These are phyloP conservation scores for Mesitornis unicolor DNA, from an alignment of 2,113 vertebrate species.

Conservation along the genomic window DNA sequence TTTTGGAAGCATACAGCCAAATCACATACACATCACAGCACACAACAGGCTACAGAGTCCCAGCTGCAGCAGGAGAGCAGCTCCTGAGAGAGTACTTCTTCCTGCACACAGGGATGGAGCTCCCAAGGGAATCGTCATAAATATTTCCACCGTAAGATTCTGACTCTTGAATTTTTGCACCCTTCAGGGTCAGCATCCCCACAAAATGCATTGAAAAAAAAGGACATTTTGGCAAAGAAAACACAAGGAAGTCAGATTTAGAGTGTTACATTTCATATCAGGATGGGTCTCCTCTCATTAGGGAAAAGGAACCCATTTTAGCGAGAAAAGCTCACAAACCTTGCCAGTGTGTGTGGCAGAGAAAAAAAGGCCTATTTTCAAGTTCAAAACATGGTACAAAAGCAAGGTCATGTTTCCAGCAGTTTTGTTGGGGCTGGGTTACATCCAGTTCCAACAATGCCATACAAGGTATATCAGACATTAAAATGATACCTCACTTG, in stretches of 20 bases:
- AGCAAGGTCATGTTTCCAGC: conserved; percentile 32
- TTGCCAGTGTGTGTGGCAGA: neutral
- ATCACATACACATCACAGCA: neutral
- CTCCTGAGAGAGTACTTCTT: neutral
- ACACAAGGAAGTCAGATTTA: neutral
- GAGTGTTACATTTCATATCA: neutral
- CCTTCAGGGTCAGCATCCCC: neutral
- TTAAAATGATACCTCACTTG: conserved; percentile 48
- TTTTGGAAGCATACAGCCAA: neutral
- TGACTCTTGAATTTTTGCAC: neutral
- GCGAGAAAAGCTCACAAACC: neutral
- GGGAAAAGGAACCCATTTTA: neutral
- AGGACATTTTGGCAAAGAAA: neutral
- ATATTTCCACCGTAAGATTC: neutral
- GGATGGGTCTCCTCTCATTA: neutral
- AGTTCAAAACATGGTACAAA: conserved; percentile 28
- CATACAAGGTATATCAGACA: neutral
- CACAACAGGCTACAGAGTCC: neutral
- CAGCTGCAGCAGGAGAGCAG: neutral
- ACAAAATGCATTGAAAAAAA: neutral
- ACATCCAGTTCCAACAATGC: neutral
- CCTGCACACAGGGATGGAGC: neutral
- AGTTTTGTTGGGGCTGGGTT: conserved; percentile 44
- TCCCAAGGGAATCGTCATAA: neutral
- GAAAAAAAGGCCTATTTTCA: conserved; percentile 14